phyloP scores from a whole-genome alignment of 2,113 vertebrate genomes.

The Sinocyclocheilus rhinocerous region DNA sequence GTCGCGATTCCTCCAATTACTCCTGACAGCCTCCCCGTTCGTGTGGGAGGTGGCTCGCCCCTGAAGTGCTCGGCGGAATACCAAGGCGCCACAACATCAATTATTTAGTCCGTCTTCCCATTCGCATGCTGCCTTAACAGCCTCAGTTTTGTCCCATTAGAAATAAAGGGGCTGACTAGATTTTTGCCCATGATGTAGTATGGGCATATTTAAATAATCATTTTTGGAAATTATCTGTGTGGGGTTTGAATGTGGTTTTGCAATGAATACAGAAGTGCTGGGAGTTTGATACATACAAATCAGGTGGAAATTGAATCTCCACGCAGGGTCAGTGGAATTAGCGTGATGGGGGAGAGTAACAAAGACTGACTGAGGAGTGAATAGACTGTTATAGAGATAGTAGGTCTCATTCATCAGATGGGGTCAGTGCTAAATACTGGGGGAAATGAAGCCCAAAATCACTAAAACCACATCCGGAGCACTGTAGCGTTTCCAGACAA shows the following conservation, averaged over 20 bases:
- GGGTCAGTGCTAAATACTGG: neutral
- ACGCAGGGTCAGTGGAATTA: neutral
- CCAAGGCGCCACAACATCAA: conserved; percentile 75
- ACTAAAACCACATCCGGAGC: neutral
- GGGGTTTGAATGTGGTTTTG: neutral
- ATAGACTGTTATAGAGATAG: neutral
- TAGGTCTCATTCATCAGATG: neutral
- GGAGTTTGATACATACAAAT: conserved; percentile 2
- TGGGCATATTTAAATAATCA: conserved; percentile 8
- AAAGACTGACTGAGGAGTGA: neutral
- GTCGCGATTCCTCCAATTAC: conserved; percentile 80
- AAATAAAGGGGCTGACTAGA: conserved; percentile 68
- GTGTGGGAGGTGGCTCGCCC: conserved; percentile 76
- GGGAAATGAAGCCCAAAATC: neutral
- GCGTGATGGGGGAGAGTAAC: neutral
- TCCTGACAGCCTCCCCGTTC: conserved; percentile 74
- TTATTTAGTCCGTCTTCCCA: conserved; percentile 73
- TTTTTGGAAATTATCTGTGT: conserved; percentile 31
- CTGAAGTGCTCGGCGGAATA: conserved; percentile 75
- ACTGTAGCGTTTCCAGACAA: neutral
- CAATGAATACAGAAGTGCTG: neutral
- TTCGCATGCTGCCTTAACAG: conserved; percentile 74
- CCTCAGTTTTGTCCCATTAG: conserved; percentile 77
- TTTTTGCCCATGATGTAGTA: conserved; percentile 57
- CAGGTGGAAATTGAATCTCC: neutral